Evolutionary conservation across 2,888 invertebrate genomes (phyloP).

Genomic region (Lasioglossum marginatum): DNA sequence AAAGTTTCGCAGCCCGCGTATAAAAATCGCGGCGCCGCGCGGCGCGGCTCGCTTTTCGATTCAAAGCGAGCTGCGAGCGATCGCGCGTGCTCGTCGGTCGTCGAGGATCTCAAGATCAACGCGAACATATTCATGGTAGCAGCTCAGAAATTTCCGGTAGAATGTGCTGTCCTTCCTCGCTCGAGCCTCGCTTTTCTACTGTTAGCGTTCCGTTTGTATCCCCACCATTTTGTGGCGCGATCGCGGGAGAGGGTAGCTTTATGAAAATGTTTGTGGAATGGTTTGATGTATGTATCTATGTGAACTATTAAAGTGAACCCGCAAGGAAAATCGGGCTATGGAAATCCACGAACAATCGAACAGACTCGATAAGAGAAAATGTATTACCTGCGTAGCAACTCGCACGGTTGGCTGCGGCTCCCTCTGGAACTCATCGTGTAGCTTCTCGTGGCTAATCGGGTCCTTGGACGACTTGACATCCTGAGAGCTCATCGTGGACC

Average conservation of each 20-base stretch:
- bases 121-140: background rate
- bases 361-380: background rate
- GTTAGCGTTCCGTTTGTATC: background rate
- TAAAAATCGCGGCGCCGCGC: background rate
- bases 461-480: slow-evolving; percentile 62
- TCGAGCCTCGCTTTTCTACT: background rate
- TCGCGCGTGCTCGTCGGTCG: background rate
- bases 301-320: too few relatives aligned
- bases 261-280: too few relatives aligned
- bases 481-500: slow-evolving; percentile 68
- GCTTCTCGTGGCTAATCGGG: background rate
- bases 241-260: background rate
- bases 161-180: background rate
- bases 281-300: too few relatives aligned
- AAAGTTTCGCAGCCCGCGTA: background rate
- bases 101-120: background rate
- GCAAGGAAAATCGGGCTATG: too few relatives aligned
- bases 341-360: background rate
- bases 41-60: background rate
- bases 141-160: background rate
- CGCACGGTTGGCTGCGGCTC: slow-evolving; percentile 48
- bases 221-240: background rate
- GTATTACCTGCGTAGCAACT: slow-evolving; percentile 62
- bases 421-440: slow-evolving; percentile 60
- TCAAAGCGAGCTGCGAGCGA: background rate